These are phyloP conservation scores for Nowickia ferox DNA, from an alignment of 2,888 invertebrate species.

Conservation along the genomic window DNA sequence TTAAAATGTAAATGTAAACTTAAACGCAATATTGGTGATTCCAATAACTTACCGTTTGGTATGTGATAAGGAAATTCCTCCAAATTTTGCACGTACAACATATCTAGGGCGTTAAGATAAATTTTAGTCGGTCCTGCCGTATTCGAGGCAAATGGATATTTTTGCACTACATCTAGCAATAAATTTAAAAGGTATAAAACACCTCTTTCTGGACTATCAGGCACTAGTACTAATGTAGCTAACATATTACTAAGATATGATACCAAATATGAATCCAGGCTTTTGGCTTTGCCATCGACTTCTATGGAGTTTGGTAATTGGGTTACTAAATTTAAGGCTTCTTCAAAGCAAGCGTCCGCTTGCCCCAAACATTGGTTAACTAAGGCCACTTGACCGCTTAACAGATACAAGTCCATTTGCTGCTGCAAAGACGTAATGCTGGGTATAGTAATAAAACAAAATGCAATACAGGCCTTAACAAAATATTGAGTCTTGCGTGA, in stretches of 20 bases:
- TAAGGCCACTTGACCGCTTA: conserved; percentile 94
- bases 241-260: conserved; percentile 90
- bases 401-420: conserved; percentile 92
- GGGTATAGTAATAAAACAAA: conserved; percentile 98
- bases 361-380: conserved; percentile 95
- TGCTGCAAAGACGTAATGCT: conserved; percentile 92
- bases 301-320: conserved; percentile 89
- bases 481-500: conserved; percentile 92
- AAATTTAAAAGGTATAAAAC: conserved; percentile 92
- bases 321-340: conserved; percentile 90
- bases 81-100: conserved; percentile 91
- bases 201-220: conserved; percentile 95
- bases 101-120: conserved; percentile 90
- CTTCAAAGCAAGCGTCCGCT: conserved; percentile 97
- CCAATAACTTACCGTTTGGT: conserved; percentile 85
- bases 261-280: conserved; percentile 88
- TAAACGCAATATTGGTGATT: not conserved
- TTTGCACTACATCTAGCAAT: conserved; percentile 91
- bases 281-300: conserved; percentile 89
- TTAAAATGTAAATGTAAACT: not conserved
- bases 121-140: conserved; percentile 87
- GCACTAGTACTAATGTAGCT: conserved; percentile 92
- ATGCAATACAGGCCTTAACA: conserved; percentile 97
- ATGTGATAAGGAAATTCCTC: conserved; percentile 94
- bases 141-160: conserved; percentile 88